A percentile compares a stretch with the other conserved stretches of the same genome.
Evolutionary conservation across 2,797 vertebrate species (phyloP).

Genomic region (Hydrocynus forskahlii): DNA sequence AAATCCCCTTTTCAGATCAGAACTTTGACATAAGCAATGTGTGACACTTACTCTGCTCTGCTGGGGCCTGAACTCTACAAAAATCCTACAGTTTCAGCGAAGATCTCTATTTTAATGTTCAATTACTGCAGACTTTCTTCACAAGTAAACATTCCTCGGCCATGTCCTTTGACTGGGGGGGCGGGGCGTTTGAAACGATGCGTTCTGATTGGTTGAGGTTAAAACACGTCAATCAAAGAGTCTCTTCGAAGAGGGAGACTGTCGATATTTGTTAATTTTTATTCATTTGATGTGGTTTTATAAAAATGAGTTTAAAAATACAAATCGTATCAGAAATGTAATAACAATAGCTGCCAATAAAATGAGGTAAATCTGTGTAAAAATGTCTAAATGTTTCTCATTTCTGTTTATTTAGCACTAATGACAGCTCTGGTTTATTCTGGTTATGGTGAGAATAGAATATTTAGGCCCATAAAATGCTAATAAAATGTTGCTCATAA

Average conservation of each 20-base stretch:
- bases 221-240: neutral
- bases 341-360: too few species aligned
- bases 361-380: too few species aligned
- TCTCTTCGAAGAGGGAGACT: neutral
- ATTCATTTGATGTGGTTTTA: too few species aligned
- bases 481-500: too few species aligned
- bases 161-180: conserved; percentile 1
- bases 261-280: neutral
- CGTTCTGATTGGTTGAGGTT: neutral
- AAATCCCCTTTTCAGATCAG: neutral
- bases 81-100: neutral
- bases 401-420: too few species aligned
- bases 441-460: too few species aligned
- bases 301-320: too few species aligned
- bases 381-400: too few species aligned
- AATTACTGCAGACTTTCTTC: neutral
- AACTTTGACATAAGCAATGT: neutral
- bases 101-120: neutral
- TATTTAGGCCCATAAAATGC: too few species aligned
- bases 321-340: too few species aligned
- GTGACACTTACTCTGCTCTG: neutral
- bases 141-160: neutral
- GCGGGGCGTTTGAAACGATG: neutral
- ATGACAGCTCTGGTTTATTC: too few species aligned
- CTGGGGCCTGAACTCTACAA: neutral